phyloP scores from a whole-genome alignment of 2,113 vertebrate genomes.

The Dicaeum eximium region DNA sequence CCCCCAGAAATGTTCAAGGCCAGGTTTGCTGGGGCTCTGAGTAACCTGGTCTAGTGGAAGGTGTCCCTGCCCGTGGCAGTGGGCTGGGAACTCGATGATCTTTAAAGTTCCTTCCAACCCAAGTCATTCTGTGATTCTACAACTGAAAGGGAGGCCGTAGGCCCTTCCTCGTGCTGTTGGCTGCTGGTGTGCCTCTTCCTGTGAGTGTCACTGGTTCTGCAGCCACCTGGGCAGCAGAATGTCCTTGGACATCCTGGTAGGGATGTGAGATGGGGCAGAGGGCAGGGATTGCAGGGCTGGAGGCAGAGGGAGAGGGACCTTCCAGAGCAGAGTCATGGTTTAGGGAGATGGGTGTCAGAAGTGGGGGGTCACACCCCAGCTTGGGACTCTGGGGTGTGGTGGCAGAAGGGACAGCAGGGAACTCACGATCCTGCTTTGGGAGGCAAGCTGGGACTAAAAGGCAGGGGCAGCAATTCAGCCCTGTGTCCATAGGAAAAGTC shows the following conservation, averaged over 20 bases:
- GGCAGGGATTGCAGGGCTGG: rapidly evolving
- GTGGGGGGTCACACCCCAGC: background rate
- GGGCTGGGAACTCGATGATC: background rate
- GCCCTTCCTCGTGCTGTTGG: background rate
- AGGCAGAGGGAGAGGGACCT: background rate
- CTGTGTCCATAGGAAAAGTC: background rate
- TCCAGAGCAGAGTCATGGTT: background rate
- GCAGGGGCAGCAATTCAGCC: background rate
- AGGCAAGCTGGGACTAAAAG: background rate
- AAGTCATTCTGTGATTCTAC: background rate
- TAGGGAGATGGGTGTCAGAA: background rate
- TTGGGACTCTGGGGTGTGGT: background rate
- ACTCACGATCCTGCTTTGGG: background rate
- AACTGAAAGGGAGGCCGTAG: background rate
- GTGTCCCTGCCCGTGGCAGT: background rate
- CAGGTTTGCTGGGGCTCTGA: background rate
- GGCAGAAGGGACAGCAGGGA: background rate
- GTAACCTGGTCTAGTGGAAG: background rate
- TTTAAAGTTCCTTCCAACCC: background rate
- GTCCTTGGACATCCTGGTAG: background rate
- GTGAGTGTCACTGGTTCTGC: background rate
- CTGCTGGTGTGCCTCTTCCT: background rate
- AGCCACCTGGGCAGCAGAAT: background rate
- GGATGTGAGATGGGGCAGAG: background rate
- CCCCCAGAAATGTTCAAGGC: background rate